phyloP scores from a whole-genome alignment of 2,113 vertebrate species.

The Nansenia antarctica region DNA sequence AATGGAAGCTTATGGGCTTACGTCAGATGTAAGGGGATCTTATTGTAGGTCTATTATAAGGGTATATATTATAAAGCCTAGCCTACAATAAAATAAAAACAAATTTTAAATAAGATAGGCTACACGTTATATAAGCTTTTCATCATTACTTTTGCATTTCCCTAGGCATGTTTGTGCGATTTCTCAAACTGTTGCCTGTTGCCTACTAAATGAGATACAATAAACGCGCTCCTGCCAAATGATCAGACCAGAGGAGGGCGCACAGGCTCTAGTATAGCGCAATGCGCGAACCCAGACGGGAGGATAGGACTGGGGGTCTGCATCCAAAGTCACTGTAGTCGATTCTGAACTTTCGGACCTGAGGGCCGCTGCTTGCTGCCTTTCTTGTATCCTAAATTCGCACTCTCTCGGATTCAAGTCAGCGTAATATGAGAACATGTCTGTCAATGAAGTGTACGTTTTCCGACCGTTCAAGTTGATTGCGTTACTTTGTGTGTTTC shows the following conservation, averaged over 20 bases:
- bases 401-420: not conserved
- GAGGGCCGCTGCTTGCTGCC: not conserved
- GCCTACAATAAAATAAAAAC: too few relatives aligned
- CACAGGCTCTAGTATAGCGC: not conserved
- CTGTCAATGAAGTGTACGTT: slow-evolving; percentile 69
- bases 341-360: slow-evolving; percentile 21
- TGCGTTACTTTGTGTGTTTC: slow-evolving; percentile 78
- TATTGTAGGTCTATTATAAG: too few relatives aligned
- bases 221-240: too few relatives aligned
- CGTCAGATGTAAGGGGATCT: too few relatives aligned
- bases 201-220: too few relatives aligned
- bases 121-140: too few relatives aligned
- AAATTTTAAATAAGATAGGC: too few relatives aligned
- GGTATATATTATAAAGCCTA: too few relatives aligned
- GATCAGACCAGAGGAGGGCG: slow-evolving; percentile 20
- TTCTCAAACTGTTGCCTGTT: too few relatives aligned
- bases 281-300: slow-evolving; percentile 1
- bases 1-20: too few relatives aligned
- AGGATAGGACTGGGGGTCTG: not conserved
- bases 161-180: too few relatives aligned
- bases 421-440: slow-evolving; percentile 64
- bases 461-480: slow-evolving; percentile 80
- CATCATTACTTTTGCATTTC: too few relatives aligned
- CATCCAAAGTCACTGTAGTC: slow-evolving; percentile 1
- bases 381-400: not conserved